A percentile compares a stretch with the other conserved stretches of the same genome.
These are phyloP conservation scores for Bombycilla garrulus DNA, from an alignment of 2,113 vertebrate species.

Conservation along the genomic window DNA sequence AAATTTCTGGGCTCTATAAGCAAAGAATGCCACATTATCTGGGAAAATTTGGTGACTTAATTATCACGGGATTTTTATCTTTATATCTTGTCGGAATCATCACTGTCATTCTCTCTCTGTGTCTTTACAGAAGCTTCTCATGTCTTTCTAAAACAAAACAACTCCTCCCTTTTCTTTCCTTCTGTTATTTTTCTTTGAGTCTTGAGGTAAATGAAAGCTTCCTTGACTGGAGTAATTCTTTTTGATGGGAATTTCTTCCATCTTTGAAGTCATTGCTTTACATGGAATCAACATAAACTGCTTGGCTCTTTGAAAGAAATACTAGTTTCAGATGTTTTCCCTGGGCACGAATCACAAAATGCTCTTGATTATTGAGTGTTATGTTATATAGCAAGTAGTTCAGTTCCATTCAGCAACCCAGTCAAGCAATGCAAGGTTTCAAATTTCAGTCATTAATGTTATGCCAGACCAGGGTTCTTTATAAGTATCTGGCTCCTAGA, in stretches of 20 bases:
- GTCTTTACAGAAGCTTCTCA: slow-evolving; percentile 1
- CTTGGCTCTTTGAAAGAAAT: slow-evolving; percentile 64
- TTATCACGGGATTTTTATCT: not conserved
- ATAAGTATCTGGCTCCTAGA: slow-evolving; percentile 55
- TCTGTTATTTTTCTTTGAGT: slow-evolving; percentile 21
- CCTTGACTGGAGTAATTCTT: slow-evolving; percentile 38
- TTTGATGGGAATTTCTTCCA: slow-evolving; percentile 49
- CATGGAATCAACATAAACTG: slow-evolving; percentile 60
- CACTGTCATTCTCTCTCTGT: not conserved
- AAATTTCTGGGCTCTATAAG: not conserved
- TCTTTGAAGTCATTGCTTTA: slow-evolving; percentile 64
- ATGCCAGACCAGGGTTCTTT: slow-evolving; percentile 58
- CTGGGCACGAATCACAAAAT: slow-evolving; percentile 64
- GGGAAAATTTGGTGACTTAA: not conserved
- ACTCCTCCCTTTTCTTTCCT: not conserved
- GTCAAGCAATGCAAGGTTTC: slow-evolving; percentile 46
- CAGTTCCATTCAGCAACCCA: slow-evolving; percentile 52
- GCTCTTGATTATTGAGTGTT: slow-evolving; percentile 68
- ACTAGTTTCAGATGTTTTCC: slow-evolving; percentile 65
- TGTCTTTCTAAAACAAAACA: not conserved
- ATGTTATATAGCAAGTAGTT: slow-evolving; percentile 66
- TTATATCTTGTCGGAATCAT: not conserved
- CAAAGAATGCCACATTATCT: not conserved
- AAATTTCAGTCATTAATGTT: slow-evolving; percentile 62
- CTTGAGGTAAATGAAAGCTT: slow-evolving; percentile 57